Conservation (phyloP, 2,888 invertebrate species). For the Caenorhabditis wallacei region DNA sequence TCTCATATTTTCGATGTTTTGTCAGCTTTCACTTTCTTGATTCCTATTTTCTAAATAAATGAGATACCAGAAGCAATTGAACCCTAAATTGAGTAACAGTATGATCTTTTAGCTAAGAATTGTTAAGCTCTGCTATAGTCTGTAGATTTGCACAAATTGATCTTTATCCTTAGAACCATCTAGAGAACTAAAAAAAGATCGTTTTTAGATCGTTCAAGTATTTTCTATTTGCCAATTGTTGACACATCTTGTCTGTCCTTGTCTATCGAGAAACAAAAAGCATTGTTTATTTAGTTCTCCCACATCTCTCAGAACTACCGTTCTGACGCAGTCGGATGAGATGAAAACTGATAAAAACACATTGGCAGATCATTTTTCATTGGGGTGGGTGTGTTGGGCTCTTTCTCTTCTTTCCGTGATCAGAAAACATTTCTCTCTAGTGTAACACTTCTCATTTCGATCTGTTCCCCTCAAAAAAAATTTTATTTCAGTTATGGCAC, state of each 20-base stretch:
- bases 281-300: constrained; percentile 42
- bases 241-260: constrained; percentile 46
- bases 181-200: neutral
- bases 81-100: too few species aligned
- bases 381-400: too few species aligned
- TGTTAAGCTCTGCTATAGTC: too few species aligned
- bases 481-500: constrained; percentile 75
- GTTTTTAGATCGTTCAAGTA: constrained; percentile 10
- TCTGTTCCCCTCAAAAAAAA: neutral
- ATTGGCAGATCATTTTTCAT: constrained; percentile 63
- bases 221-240: constrained; percentile 36
- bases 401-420: constrained; percentile 4
- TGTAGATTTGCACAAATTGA: neutral
- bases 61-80: too few species aligned
- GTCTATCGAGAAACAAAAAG: constrained; percentile 26
- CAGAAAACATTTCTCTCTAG: constrained; percentile 12
- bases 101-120: too few species aligned
- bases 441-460: neutral
- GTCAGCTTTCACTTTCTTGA: neutral
- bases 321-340: constrained; percentile 7
- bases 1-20: constrained; percentile 11
- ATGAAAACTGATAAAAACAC: constrained; percentile 43
- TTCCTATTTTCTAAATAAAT: neutral
- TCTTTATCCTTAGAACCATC: neutral
- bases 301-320: constrained; percentile 48